Conservation (phyloP, 2,797 vertebrate species). For the Netta rufina region DNA sequence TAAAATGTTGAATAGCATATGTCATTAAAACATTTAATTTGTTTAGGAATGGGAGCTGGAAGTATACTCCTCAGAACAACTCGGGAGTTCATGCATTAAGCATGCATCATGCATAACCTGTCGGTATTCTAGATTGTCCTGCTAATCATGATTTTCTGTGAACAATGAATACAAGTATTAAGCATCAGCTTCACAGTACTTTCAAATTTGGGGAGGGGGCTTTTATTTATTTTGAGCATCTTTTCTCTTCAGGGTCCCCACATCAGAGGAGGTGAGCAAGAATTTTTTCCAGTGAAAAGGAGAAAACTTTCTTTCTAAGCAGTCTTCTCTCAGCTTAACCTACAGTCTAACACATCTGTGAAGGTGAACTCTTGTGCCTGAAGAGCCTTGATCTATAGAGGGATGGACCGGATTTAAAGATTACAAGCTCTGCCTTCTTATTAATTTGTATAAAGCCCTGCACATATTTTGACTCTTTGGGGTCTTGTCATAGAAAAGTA, state of each 20-base stretch:
- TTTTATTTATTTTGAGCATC: not conserved
- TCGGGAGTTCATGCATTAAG: no score
- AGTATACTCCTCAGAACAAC: not conserved
- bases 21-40: not conserved
- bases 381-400: not conserved
- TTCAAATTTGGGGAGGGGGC: not conserved
- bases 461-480: not conserved
- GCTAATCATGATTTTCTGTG: not conserved
- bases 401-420: not conserved
- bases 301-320: not conserved
- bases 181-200: rapidly evolving
- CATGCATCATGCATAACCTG: not conserved
- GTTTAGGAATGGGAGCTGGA: not conserved
- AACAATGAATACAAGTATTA: not conserved
- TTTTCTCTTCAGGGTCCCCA: not conserved
- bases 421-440: not conserved
- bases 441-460: not conserved
- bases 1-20: not conserved
- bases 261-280: rapidly evolving
- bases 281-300: not conserved
- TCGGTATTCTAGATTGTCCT: not conserved
- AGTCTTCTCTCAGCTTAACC: not conserved
- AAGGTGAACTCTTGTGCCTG: not conserved
- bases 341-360: rapidly evolving
- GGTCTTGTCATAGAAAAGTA: not conserved